Evolutionary conservation across 2,113 vertebrate genomes (phyloP).

Genomic region (Atlantisia rogersi): DNA sequence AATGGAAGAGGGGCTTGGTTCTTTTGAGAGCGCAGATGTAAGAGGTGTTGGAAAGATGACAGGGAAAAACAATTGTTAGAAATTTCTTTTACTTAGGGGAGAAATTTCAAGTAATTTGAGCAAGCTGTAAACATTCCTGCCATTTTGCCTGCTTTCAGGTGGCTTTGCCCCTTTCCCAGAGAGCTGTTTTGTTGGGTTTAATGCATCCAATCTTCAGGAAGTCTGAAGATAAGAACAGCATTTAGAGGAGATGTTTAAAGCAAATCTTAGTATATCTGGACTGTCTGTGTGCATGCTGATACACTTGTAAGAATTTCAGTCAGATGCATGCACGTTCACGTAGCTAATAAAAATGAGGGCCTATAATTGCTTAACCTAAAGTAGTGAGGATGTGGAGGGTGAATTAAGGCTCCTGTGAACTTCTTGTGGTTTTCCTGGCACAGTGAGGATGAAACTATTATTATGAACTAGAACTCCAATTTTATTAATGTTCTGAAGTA

Average conservation of each 20-base stretch:
- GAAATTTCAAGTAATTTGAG: constrained; percentile 20
- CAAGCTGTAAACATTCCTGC: not conserved
- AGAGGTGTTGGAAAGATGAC: constrained; percentile 1
- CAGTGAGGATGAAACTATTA: constrained; percentile 41
- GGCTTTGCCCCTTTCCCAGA: constrained; percentile 4
- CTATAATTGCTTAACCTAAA: not conserved
- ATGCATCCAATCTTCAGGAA: not conserved
- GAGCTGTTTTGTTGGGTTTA: not conserved
- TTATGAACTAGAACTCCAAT: constrained; percentile 65
- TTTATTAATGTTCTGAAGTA: constrained; percentile 74
- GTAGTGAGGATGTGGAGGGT: not conserved
- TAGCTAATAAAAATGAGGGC: not conserved
- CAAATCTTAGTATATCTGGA: not conserved
- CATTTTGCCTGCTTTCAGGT: not conserved
- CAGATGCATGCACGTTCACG: not conserved
- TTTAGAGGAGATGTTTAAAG: constrained; percentile 18
- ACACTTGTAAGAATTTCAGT: not conserved
- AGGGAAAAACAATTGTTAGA: constrained; percentile 14
- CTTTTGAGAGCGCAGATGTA: not conserved
- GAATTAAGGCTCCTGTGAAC: constrained; percentile 36
- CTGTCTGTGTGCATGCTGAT: not conserved
- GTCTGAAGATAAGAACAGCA: not conserved
- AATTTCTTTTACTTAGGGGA: constrained; percentile 9
- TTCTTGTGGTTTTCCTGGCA: constrained; percentile 25
- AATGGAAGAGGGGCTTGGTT: not conserved